Base-by-base conservation (phyloP, 2,888 invertebrate genomes). In the Agrochola lychnidis region DNA sequence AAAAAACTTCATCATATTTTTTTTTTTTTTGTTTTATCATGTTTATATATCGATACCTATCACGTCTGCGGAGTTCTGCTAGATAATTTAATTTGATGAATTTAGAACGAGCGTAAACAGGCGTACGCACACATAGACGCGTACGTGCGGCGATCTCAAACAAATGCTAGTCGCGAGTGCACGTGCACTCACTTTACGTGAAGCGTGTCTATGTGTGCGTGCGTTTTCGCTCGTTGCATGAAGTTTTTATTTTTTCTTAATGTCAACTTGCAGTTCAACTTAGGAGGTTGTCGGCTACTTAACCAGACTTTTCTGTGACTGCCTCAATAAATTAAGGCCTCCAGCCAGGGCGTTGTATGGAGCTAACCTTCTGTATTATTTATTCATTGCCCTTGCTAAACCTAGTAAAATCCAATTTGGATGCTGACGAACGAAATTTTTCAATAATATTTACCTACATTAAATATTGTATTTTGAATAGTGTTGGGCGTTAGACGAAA, bases 321-420 rank as follows among this genome's bases (percentile, higher is more conserved):
- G 36, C 36, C 36, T 36, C 36, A 36, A 36, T 36, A 36, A 36
- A 36, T 36, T 36, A 36, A 36, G 36, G 36, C 36, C 36, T 36
- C 36, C 36, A 36, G 36, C 36, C 4, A 36, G 36, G 36, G 36
- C 19, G 7, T 19, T 22, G 0, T 22, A 22, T 9, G 14, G 22
- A 63, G 14, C n/a, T 0, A 7, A 42, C 2, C 70, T 73, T 73
- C 70, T 73, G 70, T 19, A 3, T 0, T 36, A 14, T 45, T 36
- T n/a, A 48, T 25, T 73, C 30, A 22, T 36, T 0, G 45, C 0
- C 45, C 19, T 36, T 36, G 12, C 45, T 73, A 53, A 77, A 53
- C 71, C 30, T 59, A 67, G 87, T 89, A 91, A 90, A 91, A 91
- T 91, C 85, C 90, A 91, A 93, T 93, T 92, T 91, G 78, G 73